phyloP scores from a whole-genome alignment of 2,888 invertebrate species.

The Coenonympha glycerion region DNA sequence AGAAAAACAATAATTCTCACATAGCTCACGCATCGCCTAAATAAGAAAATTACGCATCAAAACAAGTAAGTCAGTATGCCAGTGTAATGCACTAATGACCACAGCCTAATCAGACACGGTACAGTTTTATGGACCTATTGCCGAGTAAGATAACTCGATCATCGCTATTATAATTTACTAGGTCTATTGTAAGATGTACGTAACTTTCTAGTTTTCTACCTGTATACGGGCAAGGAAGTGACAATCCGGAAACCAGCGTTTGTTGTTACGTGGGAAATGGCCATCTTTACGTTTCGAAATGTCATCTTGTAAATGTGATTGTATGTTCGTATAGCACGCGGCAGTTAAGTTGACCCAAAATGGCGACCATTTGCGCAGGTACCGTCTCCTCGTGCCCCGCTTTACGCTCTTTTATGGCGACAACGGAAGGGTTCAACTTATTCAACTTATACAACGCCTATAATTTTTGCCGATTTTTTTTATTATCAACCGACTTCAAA shows the following conservation, averaged over 20 bases:
- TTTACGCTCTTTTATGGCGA: too few relatives aligned
- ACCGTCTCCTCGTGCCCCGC: too few relatives aligned
- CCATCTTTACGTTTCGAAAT: background rate
- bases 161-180: background rate
- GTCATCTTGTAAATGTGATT: too few relatives aligned
- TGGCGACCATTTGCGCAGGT: too few relatives aligned
- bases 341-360: too few relatives aligned
- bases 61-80: slow-evolving; percentile 7
- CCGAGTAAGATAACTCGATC: background rate
- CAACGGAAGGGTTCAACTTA: too few relatives aligned
- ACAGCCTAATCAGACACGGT: slow-evolving; percentile 3
- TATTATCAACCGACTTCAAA: too few relatives aligned
- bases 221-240: slow-evolving; percentile 8
- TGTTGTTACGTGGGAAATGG: background rate
- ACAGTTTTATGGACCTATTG: background rate
- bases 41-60: background rate
- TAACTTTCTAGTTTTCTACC: slow-evolving; percentile 11
- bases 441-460: too few relatives aligned
- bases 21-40: background rate
- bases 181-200: background rate
- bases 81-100: slow-evolving; percentile 5
- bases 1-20: background rate
- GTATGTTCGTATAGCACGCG: too few relatives aligned
- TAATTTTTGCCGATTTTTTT: too few relatives aligned
- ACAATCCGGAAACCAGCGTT: slow-evolving; percentile 8